Percentiles rank a stretch among this genome's conserved stretches.
Evolutionary conservation across 2,113 vertebrate genomes (phyloP).

Genomic region (Anguilla rostrata): DNA sequence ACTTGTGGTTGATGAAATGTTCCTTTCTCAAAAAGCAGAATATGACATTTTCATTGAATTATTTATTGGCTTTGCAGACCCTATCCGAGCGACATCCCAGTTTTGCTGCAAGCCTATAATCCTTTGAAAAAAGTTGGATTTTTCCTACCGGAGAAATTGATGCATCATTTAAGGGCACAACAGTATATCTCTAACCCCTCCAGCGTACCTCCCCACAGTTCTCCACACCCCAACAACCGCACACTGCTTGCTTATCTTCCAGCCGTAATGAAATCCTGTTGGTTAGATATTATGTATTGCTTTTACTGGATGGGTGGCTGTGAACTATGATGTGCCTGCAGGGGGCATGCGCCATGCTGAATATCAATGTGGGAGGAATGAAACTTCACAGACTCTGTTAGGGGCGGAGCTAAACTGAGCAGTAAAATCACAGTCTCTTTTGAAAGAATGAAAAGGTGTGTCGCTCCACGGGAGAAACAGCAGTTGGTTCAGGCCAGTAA

Average conservation of each 20-base stretch:
- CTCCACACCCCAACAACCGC: neutral
- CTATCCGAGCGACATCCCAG: neutral
- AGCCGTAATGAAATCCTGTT: neutral
- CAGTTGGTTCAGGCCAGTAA: no score
- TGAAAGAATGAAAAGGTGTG: neutral
- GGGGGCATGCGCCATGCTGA: neutral
- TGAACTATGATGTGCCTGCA: neutral
- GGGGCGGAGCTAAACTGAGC: neutral
- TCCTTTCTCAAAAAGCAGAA: constrained; percentile 5
- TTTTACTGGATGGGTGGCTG: neutral
- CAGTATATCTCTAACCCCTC: neutral
- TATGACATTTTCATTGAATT: constrained; percentile 3
- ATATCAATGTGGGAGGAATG: neutral
- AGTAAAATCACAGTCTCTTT: neutral
- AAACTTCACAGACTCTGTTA: no score
- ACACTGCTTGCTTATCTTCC: neutral
- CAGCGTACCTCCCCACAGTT: neutral
- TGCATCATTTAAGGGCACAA: constrained; percentile 6
- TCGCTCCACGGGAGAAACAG: no score
- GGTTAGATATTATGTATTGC: neutral
- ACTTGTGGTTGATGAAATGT: neutral
- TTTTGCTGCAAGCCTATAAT: neutral
- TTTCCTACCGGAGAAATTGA: neutral
- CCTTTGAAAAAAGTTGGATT: neutral
- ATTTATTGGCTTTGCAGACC: constrained; percentile 5